These are phyloP conservation scores for Oasisia sp. DNA, from an alignment of 2,888 invertebrate genomes.

Conservation along the genomic window DNA sequence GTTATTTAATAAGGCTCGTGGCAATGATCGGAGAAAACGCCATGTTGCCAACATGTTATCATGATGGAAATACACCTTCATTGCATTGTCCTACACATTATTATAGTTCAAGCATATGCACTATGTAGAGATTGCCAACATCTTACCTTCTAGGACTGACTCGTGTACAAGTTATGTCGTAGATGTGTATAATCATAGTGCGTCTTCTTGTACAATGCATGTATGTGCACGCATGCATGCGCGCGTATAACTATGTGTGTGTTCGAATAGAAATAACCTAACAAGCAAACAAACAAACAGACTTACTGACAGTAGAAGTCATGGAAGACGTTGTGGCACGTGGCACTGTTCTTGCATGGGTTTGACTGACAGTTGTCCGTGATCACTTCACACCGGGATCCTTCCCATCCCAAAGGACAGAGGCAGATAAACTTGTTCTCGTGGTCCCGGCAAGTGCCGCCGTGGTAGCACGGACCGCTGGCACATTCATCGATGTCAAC, in stretches of 20 bases:
- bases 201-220: too few relatives aligned
- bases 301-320: conserved; percentile 44
- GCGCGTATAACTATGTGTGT: too few relatives aligned
- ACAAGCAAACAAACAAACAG: not conserved
- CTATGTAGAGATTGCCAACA: not conserved
- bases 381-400: conserved; percentile 43
- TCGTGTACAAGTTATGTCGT: too few relatives aligned
- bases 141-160: too few relatives aligned
- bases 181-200: too few relatives aligned
- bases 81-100: not conserved
- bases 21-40: too few relatives aligned
- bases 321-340: conserved; percentile 45
- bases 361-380: conserved; percentile 38
- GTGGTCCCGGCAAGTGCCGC: conserved; percentile 75
- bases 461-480: conserved; percentile 92
- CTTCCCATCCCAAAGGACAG: conserved; percentile 47
- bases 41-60: too few relatives aligned
- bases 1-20: too few relatives aligned
- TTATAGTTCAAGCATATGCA: too few relatives aligned
- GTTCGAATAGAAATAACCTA: too few relatives aligned
- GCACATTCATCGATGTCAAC: conserved; percentile 87
- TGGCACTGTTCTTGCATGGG: conserved; percentile 36
- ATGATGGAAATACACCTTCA: not conserved
- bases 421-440: conserved; percentile 41
- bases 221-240: too few relatives aligned